phyloP scores from a whole-genome alignment of 2,888 invertebrate species.

The Coronaproctus castanopsis region DNA sequence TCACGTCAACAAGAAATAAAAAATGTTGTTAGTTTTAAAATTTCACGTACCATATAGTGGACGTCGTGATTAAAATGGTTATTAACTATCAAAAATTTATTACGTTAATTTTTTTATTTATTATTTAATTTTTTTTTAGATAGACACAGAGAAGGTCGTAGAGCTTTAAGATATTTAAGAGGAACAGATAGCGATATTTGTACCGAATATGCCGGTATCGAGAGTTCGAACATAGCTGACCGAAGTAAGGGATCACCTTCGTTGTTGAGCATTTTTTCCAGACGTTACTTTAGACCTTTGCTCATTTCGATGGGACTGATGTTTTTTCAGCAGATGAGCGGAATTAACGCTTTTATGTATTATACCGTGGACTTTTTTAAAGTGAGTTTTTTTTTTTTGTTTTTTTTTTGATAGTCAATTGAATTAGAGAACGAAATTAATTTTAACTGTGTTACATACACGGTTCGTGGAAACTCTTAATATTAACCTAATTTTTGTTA shows the following conservation, averaged over 20 bases:
- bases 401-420: too few species aligned
- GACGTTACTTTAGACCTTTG: slow-evolving; percentile 52
- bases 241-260: slow-evolving; percentile 36
- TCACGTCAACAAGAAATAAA: too few species aligned
- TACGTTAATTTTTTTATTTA: too few species aligned
- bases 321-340: slow-evolving; percentile 88
- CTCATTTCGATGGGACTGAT: slow-evolving; percentile 68
- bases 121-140: slow-evolving; percentile 20
- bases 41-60: too few species aligned
- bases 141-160: slow-evolving; percentile 51
- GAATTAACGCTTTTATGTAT: slow-evolving; percentile 90
- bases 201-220: slow-evolving; percentile 52
- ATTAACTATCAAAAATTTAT: too few species aligned
- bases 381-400: slow-evolving; percentile 24
- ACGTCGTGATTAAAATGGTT: too few species aligned
- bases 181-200: slow-evolving; percentile 55
- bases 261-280: slow-evolving; percentile 40
- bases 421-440: too few species aligned
- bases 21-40: too few species aligned
- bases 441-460: too few species aligned
- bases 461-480: too few species aligned
- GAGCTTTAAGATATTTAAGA: slow-evolving; percentile 61
- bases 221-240: slow-evolving; percentile 48
- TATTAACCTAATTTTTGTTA: too few species aligned
- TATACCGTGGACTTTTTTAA: slow-evolving; percentile 72